Base-by-base conservation (phyloP, 2,113 vertebrate species). In the Hemichromis elongatus region DNA sequence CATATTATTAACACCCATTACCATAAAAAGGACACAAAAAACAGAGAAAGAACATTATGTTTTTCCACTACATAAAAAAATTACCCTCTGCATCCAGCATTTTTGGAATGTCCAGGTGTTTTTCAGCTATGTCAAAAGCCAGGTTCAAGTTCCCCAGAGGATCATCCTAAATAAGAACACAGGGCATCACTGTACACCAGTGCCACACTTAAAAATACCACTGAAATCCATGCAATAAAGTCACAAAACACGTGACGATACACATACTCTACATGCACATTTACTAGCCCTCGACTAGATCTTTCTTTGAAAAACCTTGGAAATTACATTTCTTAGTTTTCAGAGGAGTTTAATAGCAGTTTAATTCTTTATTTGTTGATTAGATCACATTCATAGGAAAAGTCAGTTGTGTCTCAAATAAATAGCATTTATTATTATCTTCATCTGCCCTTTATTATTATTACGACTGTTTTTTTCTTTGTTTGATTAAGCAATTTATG, bases 71-170 rank as follows among this genome's bases (percentile, higher is more conserved):
- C 3, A 59, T 50, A 40, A 75, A 77, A 77, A 84, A 26, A 85
- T 96, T 96, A 99, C 99, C 99, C 97, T 99, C 99, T 75, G 99
- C 98, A 53, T 99, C 99, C 94, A 99, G 88, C 99, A 99, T 99
- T 95, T 99, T 99, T 57, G 99, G 99, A 91, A 99, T 99, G 96
- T 99, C 99, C 95, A 99, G 96, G 93, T 99, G 97, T 92, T 99
- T 99, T 96, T 99, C 99, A 50, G 99, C 99, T 79, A 99, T 96
- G 85, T 99, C 99, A 96, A 99, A 99, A 82, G 99, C 99, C 94
- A 99, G 96, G 93, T 99, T 99, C 86, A 99, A 96, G 95, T 99
- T 99, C 90, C 98, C 97, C 96, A 99, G 88, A 78, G 98, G 97
- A 94, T 99, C 98, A 95, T 99, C 98, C 99, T 99, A 95, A 81